Base-by-base conservation (phyloP, 2,113 vertebrate genomes). In the Tetrao urogallus region DNA sequence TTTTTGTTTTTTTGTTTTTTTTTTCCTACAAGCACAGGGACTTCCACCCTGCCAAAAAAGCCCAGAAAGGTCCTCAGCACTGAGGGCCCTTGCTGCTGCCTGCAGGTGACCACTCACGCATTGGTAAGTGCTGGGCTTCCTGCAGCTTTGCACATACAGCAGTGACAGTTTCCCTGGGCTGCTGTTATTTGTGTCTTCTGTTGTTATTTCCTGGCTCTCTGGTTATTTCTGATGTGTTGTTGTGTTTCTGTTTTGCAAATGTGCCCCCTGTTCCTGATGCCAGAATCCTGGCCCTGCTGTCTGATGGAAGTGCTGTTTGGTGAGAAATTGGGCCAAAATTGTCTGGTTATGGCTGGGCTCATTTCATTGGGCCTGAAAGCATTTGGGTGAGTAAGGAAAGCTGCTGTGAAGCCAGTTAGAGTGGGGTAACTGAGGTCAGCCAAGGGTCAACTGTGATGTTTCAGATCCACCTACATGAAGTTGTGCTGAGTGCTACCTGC, bases 31-130 rank as follows among this genome's bases (percentile, higher is more conserved):
- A 97, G 97, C 96, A 70, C 96, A 90, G 17, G 45, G 25, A 30
- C 74, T 97, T 98, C 97, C 94, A 65, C 92, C 66, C 86, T 95
- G 65, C n/a, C 81, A 47, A 80, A 79, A 63, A n/a, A 36, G 36
- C 36, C 36, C 36, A 36, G 36, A 36, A 36, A 36, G 36, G 36
- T 36, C 36, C 36, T 36, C 36, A 63, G 3, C 11, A 2, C 61
- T 21, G n/a, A 48, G 60, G 36, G 48, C n/a, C 18, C 48, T 79
- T 63, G 84, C 50, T 36, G 64, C 66, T 91, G 87, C 64, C 65
- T 87, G 56, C 27, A 25, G 57, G 15, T 93, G 85, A 52, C 81
- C 94, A 47, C 40, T 89, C 25, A n/a, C 32, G 20, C 32, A 0
- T 30, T 78, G 83, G 48, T 21, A 36, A 28, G 70, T 42, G 13